phyloP scores from a whole-genome alignment of 2,113 vertebrate species.

The Protomyctophum bolini region DNA sequence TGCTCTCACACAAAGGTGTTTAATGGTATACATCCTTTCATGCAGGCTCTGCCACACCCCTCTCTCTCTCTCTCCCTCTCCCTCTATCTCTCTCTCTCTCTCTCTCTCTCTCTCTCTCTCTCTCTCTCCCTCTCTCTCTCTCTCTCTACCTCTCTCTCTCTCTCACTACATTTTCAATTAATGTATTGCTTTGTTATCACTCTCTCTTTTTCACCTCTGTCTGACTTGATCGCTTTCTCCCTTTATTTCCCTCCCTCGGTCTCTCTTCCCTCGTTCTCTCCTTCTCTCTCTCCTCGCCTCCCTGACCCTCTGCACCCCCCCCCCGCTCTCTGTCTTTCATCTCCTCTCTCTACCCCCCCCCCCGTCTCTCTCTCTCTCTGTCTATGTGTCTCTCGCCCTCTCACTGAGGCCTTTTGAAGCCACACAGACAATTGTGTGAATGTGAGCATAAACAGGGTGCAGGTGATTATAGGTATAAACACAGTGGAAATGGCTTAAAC shows the following conservation, averaged over 20 bases:
- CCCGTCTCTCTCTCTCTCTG: not conserved
- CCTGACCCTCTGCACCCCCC: not conserved
- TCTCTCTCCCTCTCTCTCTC: conserved; percentile 57
- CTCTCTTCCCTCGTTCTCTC: not conserved
- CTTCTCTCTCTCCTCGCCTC: not conserved
- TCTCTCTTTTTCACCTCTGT: too few species aligned
- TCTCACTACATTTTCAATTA: conserved; percentile 28
- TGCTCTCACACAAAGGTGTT: conserved; percentile 66
- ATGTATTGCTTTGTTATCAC: too few species aligned
- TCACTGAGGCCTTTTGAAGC: too few species aligned
- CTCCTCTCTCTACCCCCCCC: not conserved
- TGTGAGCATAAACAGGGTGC: too few species aligned
- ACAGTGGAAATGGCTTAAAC: too few species aligned
- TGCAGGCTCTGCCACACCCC: conserved; percentile 50
- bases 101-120: conserved; percentile 48
- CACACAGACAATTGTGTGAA: too few species aligned
- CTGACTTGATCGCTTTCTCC: not conserved
- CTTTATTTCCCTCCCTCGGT: not conserved
- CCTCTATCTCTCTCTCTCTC: conserved; percentile 49
- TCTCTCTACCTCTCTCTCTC: conserved; percentile 34
- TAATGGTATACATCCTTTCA: conserved; percentile 75
- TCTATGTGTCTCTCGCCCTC: too few species aligned
- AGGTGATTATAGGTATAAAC: too few species aligned
- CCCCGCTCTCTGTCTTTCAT: conserved; percentile 8
- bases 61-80: conserved; percentile 9